Conservation (phyloP, 2,797 vertebrate genomes). For the Cirrhinus mrigala region DNA sequence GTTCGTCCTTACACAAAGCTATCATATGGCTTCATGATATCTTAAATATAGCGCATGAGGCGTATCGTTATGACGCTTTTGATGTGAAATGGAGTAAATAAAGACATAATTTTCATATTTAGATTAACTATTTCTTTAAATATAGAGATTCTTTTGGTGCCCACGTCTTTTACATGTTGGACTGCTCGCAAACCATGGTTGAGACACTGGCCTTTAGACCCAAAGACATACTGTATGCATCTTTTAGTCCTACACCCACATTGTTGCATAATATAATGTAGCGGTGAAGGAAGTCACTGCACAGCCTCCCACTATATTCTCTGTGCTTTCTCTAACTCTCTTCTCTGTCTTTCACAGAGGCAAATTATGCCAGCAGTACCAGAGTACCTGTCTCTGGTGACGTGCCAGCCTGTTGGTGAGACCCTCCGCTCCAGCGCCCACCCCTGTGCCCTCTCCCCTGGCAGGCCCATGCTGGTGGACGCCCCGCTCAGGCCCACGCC, state of each 20-base stretch:
- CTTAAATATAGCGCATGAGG: not conserved
- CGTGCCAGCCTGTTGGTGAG: slow-evolving; percentile 90
- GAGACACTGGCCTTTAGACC: slow-evolving; percentile 53
- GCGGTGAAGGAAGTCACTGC: slow-evolving; percentile 54
- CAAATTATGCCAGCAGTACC: slow-evolving; percentile 97
- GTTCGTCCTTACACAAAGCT: not conserved
- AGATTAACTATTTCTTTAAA: not conserved
- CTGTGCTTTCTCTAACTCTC: slow-evolving; percentile 29
- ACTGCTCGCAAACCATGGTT: slow-evolving; percentile 25
- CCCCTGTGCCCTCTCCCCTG: slow-evolving; percentile 85
- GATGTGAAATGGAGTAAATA: not conserved
- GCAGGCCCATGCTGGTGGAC: slow-evolving; percentile 95
- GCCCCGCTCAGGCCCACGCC: slow-evolving; percentile 90
- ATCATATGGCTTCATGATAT: not conserved
- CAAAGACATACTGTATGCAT: slow-evolving; percentile 50
- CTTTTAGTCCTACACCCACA: slow-evolving; percentile 56
- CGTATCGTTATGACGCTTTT: not conserved
- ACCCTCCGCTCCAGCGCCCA: slow-evolving; percentile 79
- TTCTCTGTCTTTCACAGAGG: slow-evolving; percentile 79
- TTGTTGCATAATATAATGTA: slow-evolving; percentile 57
- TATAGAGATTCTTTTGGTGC: not conserved
- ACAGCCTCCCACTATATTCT: slow-evolving; percentile 56
- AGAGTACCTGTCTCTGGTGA: slow-evolving; percentile 91
- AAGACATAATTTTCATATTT: not conserved
- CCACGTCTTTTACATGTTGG: not conserved